Evolutionary conservation across 2,797 vertebrate species (phyloP).

Genomic region (Loriculus beryllinus): DNA sequence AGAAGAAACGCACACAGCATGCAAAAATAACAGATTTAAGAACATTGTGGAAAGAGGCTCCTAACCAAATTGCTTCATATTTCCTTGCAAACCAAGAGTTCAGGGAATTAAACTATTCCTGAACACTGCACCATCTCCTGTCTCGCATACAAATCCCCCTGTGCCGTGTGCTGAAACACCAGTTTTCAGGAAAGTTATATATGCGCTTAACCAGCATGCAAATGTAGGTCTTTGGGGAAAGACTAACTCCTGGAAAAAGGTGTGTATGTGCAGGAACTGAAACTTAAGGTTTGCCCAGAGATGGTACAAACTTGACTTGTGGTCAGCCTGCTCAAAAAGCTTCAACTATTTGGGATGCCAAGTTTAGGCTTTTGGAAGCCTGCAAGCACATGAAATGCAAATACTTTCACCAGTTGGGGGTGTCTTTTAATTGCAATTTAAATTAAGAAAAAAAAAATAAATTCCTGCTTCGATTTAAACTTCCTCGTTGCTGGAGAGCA

Average conservation of each 20-base stretch:
- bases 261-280: neutral
- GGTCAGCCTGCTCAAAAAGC: neutral
- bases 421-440: neutral
- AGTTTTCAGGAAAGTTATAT: neutral
- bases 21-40: conserved; percentile 2
- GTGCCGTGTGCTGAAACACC: neutral
- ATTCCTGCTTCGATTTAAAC: neutral
- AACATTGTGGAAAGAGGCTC: neutral
- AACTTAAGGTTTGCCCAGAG: neutral
- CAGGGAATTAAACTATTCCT: neutral
- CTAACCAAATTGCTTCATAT: conserved; percentile 2
- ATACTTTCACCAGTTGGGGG: neutral
- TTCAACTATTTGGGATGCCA: neutral
- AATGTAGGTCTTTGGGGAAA: neutral
- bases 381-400: neutral
- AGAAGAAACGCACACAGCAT: neutral
- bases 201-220: neutral
- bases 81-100: neutral
- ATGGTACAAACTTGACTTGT: neutral
- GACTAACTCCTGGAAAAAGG: neutral
- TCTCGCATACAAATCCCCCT: neutral
- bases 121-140: neutral
- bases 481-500: neutral
- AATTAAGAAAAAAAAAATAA: neutral
- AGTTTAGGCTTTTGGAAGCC: neutral